Evolutionary conservation across 2,797 vertebrate species (phyloP).

Genomic region (Gila robusta): DNA sequence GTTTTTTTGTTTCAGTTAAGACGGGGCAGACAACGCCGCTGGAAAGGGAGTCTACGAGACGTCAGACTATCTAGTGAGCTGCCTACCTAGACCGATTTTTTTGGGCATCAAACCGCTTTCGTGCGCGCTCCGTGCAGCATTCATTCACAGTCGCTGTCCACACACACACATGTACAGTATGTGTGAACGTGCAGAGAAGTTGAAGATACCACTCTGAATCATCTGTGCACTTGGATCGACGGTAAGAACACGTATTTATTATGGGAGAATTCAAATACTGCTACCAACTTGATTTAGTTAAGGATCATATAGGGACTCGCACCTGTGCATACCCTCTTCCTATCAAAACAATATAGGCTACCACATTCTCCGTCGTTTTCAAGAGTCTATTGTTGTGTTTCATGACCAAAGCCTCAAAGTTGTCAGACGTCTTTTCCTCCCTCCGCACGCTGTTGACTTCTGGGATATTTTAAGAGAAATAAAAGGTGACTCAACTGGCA

Average conservation of each 20-base stretch:
- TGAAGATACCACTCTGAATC: constrained; percentile 52
- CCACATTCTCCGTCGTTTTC: constrained; percentile 11
- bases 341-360: background rate
- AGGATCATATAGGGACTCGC: constrained; percentile 4
- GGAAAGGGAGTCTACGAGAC: constrained; percentile 35
- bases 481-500: constrained; percentile 53
- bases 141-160: constrained; percentile 37
- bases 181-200: constrained; percentile 57
- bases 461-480: constrained; percentile 33
- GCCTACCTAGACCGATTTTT: constrained; percentile 37
- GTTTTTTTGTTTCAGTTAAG: constrained; percentile 33
- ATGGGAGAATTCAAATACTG: background rate
- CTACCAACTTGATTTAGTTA: background rate
- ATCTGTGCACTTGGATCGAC: constrained; percentile 21
- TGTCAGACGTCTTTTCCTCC: constrained; percentile 9
- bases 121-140: constrained; percentile 29
- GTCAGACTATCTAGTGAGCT: constrained; percentile 42
- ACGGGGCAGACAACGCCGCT: constrained; percentile 32
- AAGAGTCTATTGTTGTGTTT: background rate
- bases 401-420: background rate
- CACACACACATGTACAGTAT: constrained; percentile 36
- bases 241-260: constrained; percentile 56
- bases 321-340: constrained; percentile 28
- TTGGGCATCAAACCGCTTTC: background rate
- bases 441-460: background rate